Conservation (phyloP, 2,888 invertebrate genomes). For the Daptonema setosum region DNA sequence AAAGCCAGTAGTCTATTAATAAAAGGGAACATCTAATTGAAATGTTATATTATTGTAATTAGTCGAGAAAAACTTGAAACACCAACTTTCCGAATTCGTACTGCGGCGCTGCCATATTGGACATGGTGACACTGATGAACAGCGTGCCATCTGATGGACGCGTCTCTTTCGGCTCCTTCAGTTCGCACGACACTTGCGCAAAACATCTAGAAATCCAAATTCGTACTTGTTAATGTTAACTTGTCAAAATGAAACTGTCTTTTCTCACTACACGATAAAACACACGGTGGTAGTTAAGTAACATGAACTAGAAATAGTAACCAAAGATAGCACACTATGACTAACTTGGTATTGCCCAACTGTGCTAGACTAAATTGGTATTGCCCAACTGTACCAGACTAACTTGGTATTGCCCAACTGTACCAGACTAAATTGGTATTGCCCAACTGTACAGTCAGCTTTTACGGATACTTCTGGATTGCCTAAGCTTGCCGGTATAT, state of each 20-base stretch:
- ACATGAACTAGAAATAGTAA: too few species aligned
- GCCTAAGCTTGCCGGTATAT: too few species aligned
- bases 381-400: not conserved
- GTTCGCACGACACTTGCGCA: not conserved
- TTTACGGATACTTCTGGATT: too few species aligned
- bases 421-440: not conserved
- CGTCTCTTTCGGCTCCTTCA: not conserved
- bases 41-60: too few species aligned
- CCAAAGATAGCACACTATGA: not conserved
- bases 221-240: not conserved
- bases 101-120: conserved; percentile 56
- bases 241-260: too few species aligned
- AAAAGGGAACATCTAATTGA: too few species aligned
- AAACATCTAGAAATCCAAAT: not conserved
- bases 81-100: not conserved
- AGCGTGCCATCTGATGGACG: conserved; percentile 70
- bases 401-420: not conserved
- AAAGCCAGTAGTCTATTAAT: too few species aligned
- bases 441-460: not conserved
- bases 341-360: not conserved
- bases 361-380: not conserved
- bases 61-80: too few species aligned
- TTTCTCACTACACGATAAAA: too few species aligned
- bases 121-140: conserved; percentile 61
- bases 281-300: too few species aligned